Evolutionary conservation across 2,797 vertebrate genomes (phyloP).

Genomic region (Pyrocephalus nanus): DNA sequence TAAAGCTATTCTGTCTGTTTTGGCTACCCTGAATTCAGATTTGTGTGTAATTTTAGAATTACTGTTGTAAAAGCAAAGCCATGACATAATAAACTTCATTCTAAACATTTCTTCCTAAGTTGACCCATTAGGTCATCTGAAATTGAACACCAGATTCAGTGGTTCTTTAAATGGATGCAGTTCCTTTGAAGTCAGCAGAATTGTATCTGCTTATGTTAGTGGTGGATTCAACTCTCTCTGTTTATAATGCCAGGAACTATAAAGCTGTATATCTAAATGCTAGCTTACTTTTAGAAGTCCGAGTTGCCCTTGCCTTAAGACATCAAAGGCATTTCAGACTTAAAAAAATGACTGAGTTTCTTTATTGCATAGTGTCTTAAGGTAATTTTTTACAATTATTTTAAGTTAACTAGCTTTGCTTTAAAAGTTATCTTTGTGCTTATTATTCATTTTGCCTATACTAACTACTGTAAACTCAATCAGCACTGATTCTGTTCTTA

Average conservation of each 20-base stretch:
- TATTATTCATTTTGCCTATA: background rate
- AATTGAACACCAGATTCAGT: constrained; percentile 3
- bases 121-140: constrained; percentile 21
- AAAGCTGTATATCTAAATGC: constrained; percentile 3
- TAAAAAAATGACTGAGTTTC: background rate
- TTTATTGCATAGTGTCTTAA: background rate
- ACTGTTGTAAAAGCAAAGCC: background rate
- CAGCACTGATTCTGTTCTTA: background rate
- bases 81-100: background rate
- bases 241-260: background rate
- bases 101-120: background rate
- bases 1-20: background rate
- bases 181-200: constrained; percentile 53
- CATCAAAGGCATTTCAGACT: background rate
- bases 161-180: constrained; percentile 17
- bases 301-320: background rate
- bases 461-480: background rate
- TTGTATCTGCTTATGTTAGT: background rate
- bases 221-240: background rate
- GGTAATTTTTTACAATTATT: background rate
- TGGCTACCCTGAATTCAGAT: background rate
- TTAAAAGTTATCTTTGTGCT: background rate
- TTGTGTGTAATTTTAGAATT: background rate
- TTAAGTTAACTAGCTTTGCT: background rate
- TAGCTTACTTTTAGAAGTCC: background rate